These are phyloP conservation scores for Cromileptes altivelis DNA, from an alignment of 2,113 vertebrate species.

Conservation along the genomic window DNA sequence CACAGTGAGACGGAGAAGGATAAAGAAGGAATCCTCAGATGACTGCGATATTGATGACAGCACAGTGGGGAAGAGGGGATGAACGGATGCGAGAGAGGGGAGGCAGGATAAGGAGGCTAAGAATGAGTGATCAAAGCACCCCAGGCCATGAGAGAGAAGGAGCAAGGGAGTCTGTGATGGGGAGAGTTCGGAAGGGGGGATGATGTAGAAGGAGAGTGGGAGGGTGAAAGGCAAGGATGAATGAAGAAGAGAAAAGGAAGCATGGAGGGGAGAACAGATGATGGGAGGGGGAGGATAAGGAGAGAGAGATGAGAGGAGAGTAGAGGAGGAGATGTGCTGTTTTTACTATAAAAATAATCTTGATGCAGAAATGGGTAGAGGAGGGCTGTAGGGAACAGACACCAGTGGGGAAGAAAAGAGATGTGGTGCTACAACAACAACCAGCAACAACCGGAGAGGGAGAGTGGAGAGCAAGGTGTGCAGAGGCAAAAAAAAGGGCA, in stretches of 20 bases:
- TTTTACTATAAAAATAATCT: constrained; percentile 50
- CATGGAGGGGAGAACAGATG: not conserved
- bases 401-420: constrained; percentile 14
- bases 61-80: constrained; percentile 72
- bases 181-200: constrained; percentile 7
- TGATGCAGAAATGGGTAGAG: constrained; percentile 27
- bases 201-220: constrained; percentile 1
- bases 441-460: constrained; percentile 35
- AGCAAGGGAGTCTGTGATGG: constrained; percentile 3
- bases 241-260: constrained; percentile 26
- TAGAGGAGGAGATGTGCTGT: constrained; percentile 15
- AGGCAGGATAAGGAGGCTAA: constrained; percentile 69
- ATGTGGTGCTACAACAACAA: constrained; percentile 37
- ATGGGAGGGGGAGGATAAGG: not conserved
- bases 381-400: not conserved
- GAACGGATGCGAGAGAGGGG: constrained; percentile 63
- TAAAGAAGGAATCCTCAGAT: constrained; percentile 78
- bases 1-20: constrained; percentile 67
- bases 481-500: constrained; percentile 62
- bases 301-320: not conserved
- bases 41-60: constrained; percentile 82
- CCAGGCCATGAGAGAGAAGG: constrained; percentile 58
- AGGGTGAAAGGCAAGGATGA: constrained; percentile 27
- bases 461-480: constrained; percentile 10
- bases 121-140: constrained; percentile 78